phyloP scores from a whole-genome alignment of 2,797 vertebrate genomes.

The Sebastes alutus region DNA sequence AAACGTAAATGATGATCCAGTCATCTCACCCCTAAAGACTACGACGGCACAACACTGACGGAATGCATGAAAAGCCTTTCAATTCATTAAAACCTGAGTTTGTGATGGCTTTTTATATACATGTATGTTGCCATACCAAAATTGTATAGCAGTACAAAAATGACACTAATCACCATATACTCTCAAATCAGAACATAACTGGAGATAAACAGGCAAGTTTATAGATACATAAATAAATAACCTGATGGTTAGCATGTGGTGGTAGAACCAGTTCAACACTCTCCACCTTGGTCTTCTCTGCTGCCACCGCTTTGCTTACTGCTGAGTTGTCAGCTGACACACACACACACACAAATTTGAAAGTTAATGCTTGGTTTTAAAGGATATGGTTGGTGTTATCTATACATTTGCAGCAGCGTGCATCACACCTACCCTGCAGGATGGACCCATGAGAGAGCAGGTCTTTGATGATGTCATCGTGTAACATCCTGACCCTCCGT shows the following conservation, averaged over 20 bases:
- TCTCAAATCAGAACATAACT: background rate
- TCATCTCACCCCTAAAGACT: background rate
- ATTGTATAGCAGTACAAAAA: background rate
- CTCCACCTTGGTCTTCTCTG: slow-evolving; percentile 89
- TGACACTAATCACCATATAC: background rate
- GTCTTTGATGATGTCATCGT: slow-evolving; percentile 91
- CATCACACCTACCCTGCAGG: slow-evolving; percentile 75
- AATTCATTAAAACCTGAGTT: background rate
- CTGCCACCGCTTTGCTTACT: slow-evolving; percentile 67
- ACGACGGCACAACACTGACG: background rate
- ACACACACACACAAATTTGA: background rate
- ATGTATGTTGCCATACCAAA: background rate
- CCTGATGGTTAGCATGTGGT: slow-evolving; percentile 94
- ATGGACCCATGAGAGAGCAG: slow-evolving; percentile 80
- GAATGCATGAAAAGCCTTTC: background rate
- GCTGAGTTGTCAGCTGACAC: slow-evolving; percentile 60
- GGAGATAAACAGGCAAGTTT: background rate
- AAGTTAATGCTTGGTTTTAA: background rate
- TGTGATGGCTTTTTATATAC: background rate
- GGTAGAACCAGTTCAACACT: slow-evolving; percentile 95
- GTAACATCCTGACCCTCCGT: slow-evolving; percentile 89
- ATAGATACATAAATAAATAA: background rate
- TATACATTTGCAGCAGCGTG: background rate
- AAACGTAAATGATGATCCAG: background rate
- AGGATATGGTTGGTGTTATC: background rate